These are phyloP conservation scores for Hirundo rustica DNA, from an alignment of 2,797 vertebrate species.

Conservation along the genomic window DNA sequence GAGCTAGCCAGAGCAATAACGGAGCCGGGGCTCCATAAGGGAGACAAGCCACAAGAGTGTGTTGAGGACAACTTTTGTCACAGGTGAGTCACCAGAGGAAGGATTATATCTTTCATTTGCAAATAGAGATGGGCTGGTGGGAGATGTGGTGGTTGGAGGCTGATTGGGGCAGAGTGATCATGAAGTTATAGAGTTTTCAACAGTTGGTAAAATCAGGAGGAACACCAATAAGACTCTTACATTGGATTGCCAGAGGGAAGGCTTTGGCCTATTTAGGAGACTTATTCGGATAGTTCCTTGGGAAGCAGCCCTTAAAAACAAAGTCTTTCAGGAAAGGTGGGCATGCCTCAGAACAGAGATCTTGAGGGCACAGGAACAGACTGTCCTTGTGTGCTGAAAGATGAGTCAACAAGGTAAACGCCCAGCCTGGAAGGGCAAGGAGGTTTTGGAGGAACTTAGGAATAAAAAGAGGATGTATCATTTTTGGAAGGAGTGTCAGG, in stretches of 20 bases:
- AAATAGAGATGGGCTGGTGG: background rate
- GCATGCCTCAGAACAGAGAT: background rate
- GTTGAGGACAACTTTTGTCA: background rate
- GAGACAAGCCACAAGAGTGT: too few relatives aligned
- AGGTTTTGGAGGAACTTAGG: background rate
- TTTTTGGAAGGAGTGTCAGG: background rate
- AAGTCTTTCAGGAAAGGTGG: background rate
- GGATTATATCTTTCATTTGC: background rate
- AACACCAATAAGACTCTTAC: background rate
- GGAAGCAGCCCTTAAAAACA: background rate
- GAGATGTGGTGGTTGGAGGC: background rate
- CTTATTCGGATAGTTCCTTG: background rate
- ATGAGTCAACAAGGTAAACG: background rate
- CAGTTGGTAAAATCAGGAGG: background rate
- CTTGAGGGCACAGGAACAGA: background rate
- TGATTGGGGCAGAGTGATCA: background rate
- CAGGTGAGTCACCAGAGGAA: background rate
- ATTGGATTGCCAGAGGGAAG: background rate
- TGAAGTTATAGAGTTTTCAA: background rate
- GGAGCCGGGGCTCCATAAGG: too few relatives aligned
- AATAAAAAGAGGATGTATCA: background rate
- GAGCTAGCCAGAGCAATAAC: too few relatives aligned
- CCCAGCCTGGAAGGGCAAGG: background rate
- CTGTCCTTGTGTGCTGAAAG: background rate
- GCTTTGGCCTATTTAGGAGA: background rate